Conservation (phyloP, 2,113 vertebrate species). For the Struthidea cinerea region DNA sequence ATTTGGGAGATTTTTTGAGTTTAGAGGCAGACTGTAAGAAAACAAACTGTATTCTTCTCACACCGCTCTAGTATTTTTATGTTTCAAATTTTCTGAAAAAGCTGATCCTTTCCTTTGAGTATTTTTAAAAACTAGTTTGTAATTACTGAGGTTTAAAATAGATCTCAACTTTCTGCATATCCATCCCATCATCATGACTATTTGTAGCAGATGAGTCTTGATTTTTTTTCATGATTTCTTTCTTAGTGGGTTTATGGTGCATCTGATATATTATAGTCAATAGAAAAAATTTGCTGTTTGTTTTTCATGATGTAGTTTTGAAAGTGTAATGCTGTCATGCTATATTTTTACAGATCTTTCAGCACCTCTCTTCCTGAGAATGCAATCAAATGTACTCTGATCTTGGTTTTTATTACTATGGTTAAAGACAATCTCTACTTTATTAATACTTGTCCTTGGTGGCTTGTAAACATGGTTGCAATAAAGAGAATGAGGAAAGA, state of each 20-base stretch:
- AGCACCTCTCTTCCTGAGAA: background rate
- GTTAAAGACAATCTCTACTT: background rate
- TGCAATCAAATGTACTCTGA: background rate
- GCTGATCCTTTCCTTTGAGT: background rate
- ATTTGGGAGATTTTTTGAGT: background rate
- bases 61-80: background rate
- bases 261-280: background rate
- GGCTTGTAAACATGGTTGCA: background rate
- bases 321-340: background rate
- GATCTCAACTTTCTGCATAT: background rate
- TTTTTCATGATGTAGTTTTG: background rate
- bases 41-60: background rate
- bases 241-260: background rate
- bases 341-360: background rate
- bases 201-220: background rate
- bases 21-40: background rate
- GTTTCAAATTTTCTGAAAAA: background rate
- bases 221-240: background rate
- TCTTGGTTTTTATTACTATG: background rate
- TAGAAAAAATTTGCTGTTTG: background rate
- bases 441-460: background rate
- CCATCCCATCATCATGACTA: background rate
- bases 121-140: background rate
- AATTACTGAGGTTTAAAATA: slow-evolving; percentile 20
- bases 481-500: background rate